A percentile compares a stretch with the other conserved stretches of the same genome.
These are phyloP conservation scores for Lepidostoma basale DNA, from an alignment of 1,140 invertebrate genomes.

Conservation along the genomic window DNA sequence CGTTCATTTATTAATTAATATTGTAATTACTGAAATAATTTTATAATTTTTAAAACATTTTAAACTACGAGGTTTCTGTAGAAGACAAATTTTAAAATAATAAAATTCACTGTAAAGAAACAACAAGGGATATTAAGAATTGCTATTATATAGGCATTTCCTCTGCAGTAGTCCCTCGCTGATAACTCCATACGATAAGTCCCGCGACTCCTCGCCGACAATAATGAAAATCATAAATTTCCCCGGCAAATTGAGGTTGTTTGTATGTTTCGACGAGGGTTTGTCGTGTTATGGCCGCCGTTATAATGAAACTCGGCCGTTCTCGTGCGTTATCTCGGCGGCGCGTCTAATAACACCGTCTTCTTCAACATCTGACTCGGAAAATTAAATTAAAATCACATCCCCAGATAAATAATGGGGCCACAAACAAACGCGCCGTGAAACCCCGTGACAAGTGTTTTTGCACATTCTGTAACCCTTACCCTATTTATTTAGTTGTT, in stretches of 20 bases:
- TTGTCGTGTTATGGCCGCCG: constrained; percentile 20
- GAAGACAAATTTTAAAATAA: no score
- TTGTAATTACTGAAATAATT: no score
- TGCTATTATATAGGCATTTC: no score
- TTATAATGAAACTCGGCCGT: constrained; percentile 19
- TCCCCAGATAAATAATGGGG: constrained; percentile 13
- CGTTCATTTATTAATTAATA: no score
- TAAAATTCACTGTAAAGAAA: no score
- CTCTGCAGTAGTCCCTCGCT: not conserved
- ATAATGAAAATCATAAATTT: constrained; percentile 24
- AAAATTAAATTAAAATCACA: constrained; percentile 18
- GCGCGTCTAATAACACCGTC: not conserved
- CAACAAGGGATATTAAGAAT: no score
- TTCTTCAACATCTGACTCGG: constrained; percentile 10
- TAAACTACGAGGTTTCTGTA: no score
- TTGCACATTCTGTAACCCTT: no score
- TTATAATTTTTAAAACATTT: no score
- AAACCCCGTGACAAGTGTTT: no score
- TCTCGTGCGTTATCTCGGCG: constrained; percentile 8
- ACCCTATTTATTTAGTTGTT: no score
- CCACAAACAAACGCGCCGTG: no score
- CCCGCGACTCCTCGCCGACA: not conserved
- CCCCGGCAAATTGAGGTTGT: constrained; percentile 19
- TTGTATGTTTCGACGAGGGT: constrained; percentile 22
- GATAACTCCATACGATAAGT: constrained; percentile 9